Evolutionary conservation across 2,888 invertebrate genomes (phyloP).

Genomic region (Trachelus troglodyta): DNA sequence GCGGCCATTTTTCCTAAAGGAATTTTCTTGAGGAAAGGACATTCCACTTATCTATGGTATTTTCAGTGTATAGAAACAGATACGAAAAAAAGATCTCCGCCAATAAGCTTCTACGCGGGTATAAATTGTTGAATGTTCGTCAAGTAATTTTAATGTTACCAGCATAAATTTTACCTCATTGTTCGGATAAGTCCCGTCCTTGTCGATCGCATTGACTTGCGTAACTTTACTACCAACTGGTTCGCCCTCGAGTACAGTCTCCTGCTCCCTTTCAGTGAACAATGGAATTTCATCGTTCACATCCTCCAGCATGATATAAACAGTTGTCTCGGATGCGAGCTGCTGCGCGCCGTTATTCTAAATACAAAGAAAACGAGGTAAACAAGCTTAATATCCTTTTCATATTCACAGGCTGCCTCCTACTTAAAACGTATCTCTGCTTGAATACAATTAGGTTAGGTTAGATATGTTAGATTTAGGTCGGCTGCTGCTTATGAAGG

Average conservation of each 20-base stretch:
- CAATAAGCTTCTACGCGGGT: too few relatives aligned
- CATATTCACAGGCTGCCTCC: too few relatives aligned
- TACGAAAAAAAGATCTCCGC: too few relatives aligned
- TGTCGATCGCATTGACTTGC: slow-evolving; percentile 95
- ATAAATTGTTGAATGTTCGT: too few relatives aligned
- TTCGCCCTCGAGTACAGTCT: slow-evolving; percentile 94
- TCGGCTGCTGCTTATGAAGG: too few relatives aligned
- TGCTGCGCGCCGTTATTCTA: slow-evolving; percentile 97
- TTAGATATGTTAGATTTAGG: too few relatives aligned
- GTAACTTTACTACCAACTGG: slow-evolving; percentile 95
- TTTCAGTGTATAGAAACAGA: too few relatives aligned
- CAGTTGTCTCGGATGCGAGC: slow-evolving; percentile 93
- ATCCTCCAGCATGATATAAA: slow-evolving; percentile 93
- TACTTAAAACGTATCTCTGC: too few relatives aligned
- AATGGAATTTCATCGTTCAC: slow-evolving; percentile 97
- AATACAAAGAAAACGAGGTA: slow-evolving; percentile 18
- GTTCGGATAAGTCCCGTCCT: slow-evolving; percentile 94
- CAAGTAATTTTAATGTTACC: too few relatives aligned
- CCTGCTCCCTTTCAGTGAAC: slow-evolving; percentile 95
- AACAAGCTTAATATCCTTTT: slow-evolving; percentile 19
- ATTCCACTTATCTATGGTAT: too few relatives aligned
- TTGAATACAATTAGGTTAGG: too few relatives aligned
- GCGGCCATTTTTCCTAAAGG: background rate
- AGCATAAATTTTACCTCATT: slow-evolving; percentile 77
- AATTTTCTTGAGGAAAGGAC: background rate